Percentiles rank a stretch among this genome's conserved stretches.
phyloP scores from a whole-genome alignment of 1,140 invertebrate species.

The Pantala flavescens region DNA sequence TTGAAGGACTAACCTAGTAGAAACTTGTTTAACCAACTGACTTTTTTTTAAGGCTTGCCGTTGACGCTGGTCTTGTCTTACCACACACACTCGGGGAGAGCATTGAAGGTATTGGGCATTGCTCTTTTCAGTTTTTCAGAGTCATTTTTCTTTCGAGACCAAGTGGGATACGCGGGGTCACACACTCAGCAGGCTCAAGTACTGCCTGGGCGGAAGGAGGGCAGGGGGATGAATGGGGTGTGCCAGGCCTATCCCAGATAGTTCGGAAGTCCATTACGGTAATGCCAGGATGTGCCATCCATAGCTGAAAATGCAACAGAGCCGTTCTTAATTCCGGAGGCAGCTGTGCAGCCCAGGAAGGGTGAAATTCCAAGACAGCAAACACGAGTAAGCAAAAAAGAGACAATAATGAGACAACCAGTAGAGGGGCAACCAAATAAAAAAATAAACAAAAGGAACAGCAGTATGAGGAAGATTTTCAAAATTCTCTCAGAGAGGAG shows the following conservation, averaged over 20 bases:
- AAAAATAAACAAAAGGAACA: conserved; percentile 13
- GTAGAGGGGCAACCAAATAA: conserved; percentile 8
- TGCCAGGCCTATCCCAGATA: conserved; percentile 22
- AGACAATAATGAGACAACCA: not conserved
- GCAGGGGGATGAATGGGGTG: not conserved
- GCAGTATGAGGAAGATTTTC: not conserved
- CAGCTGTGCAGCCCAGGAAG: conserved; percentile 10
- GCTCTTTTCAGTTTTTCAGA: not conserved
- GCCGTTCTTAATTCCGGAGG: conserved; percentile 1
- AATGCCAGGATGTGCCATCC: conserved; percentile 23
- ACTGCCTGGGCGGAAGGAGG: not conserved
- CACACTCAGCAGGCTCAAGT: not conserved
- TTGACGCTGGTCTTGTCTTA: conserved; percentile 14
- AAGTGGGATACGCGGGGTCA: conserved; percentile 3
- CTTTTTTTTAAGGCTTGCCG: not conserved
- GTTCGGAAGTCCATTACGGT: conserved; percentile 24
- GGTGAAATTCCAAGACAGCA: not conserved
- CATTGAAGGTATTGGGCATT: not conserved
- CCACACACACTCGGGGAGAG: conserved; percentile 14
- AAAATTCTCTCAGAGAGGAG: not conserved
- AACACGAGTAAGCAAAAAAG: conserved; percentile 3
- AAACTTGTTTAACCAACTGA: not conserved
- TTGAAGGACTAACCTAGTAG: not conserved
- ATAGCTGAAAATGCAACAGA: conserved; percentile 21
- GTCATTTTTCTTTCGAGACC: not conserved